Evolutionary conservation across 2,797 vertebrate species (phyloP), one percentile per base, ranked within the genome.

Genomic region (Vespertilio murinus): DNA sequence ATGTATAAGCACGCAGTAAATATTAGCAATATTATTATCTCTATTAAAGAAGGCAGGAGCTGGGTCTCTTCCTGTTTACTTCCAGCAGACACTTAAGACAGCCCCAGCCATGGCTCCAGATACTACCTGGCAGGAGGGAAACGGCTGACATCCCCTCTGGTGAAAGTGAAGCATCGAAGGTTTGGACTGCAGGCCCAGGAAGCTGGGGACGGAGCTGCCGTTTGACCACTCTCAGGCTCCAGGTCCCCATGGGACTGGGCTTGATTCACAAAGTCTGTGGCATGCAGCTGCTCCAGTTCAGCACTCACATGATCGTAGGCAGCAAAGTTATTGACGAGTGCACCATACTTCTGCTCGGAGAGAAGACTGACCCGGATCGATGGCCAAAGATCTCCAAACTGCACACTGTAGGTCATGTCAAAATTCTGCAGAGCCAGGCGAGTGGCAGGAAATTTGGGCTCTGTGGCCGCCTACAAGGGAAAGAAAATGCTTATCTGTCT

Each of bases 301-400:
- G 80, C 79, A 49, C 96, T 79, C 38, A 97, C 77, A 0, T 14
- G 69, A 64, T 97, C 79, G 0, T 82, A 38, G 4, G 94, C 45
- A 11, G 97, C 97, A 70, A 99, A 99, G 95, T 97, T 98, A 98
- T 99, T 99, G 91, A 99, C 40, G 28, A 99, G 97, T 0, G 99
- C 99, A 1, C 99, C 99, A 0, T 99, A 99, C 84, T 99, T 99
- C 96, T 97, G 98, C 98, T 99, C 98, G 0, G 98, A 99, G 70
- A 99, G 98, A 91, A 99, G 97, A 54, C 98, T 97, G 1, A 98
- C 95, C 0, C 99, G 98, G 33, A 99, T 97, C 0, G 99, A 99
- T 0, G 99, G 99, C 99, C 99, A 99, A 84, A 98, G 97, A 30
- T 97, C 94, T 8, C 98, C 98, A 94, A 99, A 98, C 89, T 99